Evolutionary conservation across 2,888 invertebrate species (phyloP).

Genomic region (Eubasilissa splendida): DNA sequence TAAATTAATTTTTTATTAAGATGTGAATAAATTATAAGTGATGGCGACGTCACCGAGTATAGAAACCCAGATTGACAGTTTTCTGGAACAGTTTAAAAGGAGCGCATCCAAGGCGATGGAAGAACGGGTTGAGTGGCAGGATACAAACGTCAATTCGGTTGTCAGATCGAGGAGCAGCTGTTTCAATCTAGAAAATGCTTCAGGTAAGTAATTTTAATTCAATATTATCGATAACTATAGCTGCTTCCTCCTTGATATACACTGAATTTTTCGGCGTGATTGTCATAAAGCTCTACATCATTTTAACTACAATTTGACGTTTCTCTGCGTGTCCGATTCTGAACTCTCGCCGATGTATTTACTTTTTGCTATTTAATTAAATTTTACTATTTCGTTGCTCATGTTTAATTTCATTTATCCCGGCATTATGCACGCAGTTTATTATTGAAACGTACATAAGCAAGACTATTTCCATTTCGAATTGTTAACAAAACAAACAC

Average conservation of each 20-base stretch:
- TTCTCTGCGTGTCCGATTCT: not conserved
- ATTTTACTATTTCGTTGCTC: too few relatives aligned
- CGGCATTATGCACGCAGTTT: too few relatives aligned
- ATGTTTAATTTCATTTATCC: too few relatives aligned
- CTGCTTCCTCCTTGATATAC: not conserved
- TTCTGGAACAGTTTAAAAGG: constrained; percentile 86
- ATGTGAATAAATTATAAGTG: constrained; percentile 50
- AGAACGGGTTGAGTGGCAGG: constrained; percentile 73
- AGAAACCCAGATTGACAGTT: constrained; percentile 89
- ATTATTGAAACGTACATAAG: too few relatives aligned
- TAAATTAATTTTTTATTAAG: constrained; percentile 5
- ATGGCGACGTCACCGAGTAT: constrained; percentile 81
- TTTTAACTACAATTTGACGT: too few relatives aligned
- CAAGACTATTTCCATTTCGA: too few relatives aligned
- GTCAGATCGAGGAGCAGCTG: constrained; percentile 72
- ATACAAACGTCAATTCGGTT: constrained; percentile 67
- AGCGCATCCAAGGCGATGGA: constrained; percentile 86
- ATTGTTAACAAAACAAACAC: too few relatives aligned
- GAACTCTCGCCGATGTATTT: not conserved
- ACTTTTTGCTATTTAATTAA: not conserved
- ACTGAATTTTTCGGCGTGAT: too few relatives aligned
- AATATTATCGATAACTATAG: constrained; percentile 2
- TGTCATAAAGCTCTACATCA: too few relatives aligned
- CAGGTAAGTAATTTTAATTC: constrained; percentile 62
- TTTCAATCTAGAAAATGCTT: constrained; percentile 68